A percentile compares a stretch with the other conserved stretches of the same genome.
phyloP scores from a whole-genome alignment of 2,797 vertebrate genomes.

The Aeoliscus strigatus region DNA sequence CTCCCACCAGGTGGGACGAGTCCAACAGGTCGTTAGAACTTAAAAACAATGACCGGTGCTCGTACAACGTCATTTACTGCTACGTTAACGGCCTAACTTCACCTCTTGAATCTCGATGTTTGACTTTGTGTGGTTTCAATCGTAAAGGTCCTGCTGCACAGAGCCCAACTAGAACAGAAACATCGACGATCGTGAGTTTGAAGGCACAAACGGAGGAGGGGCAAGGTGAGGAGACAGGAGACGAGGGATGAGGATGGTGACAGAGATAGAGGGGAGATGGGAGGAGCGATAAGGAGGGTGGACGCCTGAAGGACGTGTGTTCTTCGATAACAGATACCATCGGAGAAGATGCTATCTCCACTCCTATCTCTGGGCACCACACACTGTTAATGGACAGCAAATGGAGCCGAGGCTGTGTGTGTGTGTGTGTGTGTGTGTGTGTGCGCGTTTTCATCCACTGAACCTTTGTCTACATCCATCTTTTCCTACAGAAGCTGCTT shows the following conservation, averaged over 20 bases:
- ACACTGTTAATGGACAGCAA: conserved; percentile 74
- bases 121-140: too few species aligned
- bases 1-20: too few species aligned
- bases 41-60: too few species aligned
- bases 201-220: conserved; percentile 13
- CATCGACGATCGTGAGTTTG: too few species aligned
- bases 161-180: too few species aligned
- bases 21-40: too few species aligned
- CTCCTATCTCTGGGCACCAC: conserved; percentile 63
- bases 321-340: conserved; percentile 79
- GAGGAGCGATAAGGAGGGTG: conserved; percentile 60
- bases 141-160: too few species aligned
- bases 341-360: conserved; percentile 71
- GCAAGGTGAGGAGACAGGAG: conserved; percentile 49
- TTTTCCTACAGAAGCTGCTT: conserved; percentile 53
- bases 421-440: conserved; percentile 10
- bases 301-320: conserved; percentile 76
- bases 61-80: too few species aligned
- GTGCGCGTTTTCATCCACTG: too few species aligned
- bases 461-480: conserved; percentile 47
- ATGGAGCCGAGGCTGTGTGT: conserved; percentile 45
- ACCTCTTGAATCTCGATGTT: too few species aligned
- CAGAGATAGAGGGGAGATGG: conserved; percentile 64
- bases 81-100: too few species aligned
- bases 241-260: conserved; percentile 41